These are phyloP conservation scores for Apantesis nais DNA, from an alignment of 2,888 invertebrate species.

Conservation along the genomic window DNA sequence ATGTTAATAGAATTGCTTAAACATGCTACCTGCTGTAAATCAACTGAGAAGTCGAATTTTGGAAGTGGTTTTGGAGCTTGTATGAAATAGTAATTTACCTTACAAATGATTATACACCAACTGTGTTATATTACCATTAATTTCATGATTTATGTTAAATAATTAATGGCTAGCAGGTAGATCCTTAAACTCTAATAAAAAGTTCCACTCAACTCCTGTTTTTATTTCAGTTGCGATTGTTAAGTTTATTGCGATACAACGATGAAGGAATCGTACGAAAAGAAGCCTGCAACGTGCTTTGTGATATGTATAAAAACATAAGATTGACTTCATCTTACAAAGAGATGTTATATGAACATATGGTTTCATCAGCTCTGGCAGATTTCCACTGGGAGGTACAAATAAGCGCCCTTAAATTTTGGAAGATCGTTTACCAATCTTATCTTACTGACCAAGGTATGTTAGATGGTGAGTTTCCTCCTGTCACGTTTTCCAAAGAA, in stretches of 20 bases:
- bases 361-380: slow-evolving; percentile 87
- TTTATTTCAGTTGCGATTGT: slow-evolving; percentile 78
- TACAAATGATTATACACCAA: neutral
- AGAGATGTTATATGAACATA: slow-evolving; percentile 86
- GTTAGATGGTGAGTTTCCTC: slow-evolving; percentile 92
- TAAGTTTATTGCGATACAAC: slow-evolving; percentile 87
- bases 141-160: neutral
- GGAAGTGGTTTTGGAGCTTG: neutral
- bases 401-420: slow-evolving; percentile 89
- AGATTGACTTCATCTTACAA: slow-evolving; percentile 84
- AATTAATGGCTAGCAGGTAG: neutral
- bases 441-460: slow-evolving; percentile 91
- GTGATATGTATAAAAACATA: slow-evolving; percentile 88
- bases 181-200: neutral
- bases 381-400: slow-evolving; percentile 95
- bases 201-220: slow-evolving; percentile 5
- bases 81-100: neutral
- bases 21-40: neutral
- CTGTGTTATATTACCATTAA: neutral
- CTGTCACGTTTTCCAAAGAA: slow-evolving; percentile 92
- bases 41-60: neutral
- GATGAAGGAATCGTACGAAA: slow-evolving; percentile 92
- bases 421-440: slow-evolving; percentile 88
- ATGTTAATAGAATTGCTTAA: neutral
- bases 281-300: slow-evolving; percentile 89